A percentile compares a stretch with the other conserved stretches of the same genome.
phyloP scores from a whole-genome alignment of 2,888 invertebrate genomes.

The Cosmia pyralina region DNA sequence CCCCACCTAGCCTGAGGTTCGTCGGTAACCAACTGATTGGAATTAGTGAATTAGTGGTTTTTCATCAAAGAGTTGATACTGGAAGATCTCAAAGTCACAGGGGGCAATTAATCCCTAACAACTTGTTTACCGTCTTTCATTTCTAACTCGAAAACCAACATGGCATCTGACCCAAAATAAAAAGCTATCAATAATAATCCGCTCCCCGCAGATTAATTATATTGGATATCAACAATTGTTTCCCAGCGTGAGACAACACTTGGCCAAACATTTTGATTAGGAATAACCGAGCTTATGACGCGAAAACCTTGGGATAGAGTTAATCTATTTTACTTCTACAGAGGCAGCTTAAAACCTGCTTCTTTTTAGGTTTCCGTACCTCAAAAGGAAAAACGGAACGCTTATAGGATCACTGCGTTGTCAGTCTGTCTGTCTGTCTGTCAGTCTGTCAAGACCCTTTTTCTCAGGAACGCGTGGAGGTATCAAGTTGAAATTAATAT shows the following conservation, averaged over 20 bases:
- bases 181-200: slow-evolving; percentile 41
- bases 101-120: slow-evolving; percentile 30
- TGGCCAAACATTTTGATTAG: slow-evolving; percentile 40
- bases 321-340: background rate
- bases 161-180: slow-evolving; percentile 18
- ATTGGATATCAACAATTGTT: slow-evolving; percentile 34
- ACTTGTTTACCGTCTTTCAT: slow-evolving; percentile 11
- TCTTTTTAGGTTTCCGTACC: too few species aligned
- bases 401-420: too few species aligned
- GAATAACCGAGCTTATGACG: slow-evolving; percentile 13
- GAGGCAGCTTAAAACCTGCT: too few species aligned
- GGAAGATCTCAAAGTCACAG: slow-evolving; percentile 9
- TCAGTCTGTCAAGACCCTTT: too few species aligned
- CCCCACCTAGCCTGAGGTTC: too few species aligned
- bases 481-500: too few species aligned
- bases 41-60: slow-evolving; percentile 9
- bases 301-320: background rate
- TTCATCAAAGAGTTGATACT: background rate
- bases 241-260: slow-evolving; percentile 39
- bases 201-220: slow-evolving; percentile 46
- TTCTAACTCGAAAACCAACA: slow-evolving; percentile 23
- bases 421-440: too few species aligned
- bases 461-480: too few species aligned
- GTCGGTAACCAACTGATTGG: too few species aligned
- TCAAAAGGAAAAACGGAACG: too few species aligned